phyloP scores from a whole-genome alignment of 2,113 vertebrate species.

The Oncorhynchus clarkii region DNA sequence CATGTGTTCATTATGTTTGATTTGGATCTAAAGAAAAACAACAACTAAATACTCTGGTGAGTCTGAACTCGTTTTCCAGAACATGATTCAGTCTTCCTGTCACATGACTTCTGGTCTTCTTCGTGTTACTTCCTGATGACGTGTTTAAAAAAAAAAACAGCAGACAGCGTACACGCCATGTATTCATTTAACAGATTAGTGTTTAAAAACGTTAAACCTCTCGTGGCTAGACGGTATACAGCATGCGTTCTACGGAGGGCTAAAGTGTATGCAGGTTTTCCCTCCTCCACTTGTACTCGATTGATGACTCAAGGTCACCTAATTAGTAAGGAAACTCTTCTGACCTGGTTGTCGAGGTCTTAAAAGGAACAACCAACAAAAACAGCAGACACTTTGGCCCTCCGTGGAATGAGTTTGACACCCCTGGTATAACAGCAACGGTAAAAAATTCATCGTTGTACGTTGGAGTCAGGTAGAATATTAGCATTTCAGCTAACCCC shows the following conservation, averaged over 20 bases:
- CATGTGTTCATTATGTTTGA: background rate
- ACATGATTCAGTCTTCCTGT: constrained; percentile 47
- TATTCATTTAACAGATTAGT: background rate
- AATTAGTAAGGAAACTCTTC: no score
- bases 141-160: background rate
- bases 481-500: no score
- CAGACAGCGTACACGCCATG: background rate
- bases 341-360: no score
- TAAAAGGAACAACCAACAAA: no score
- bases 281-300: no score
- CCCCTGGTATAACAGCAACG: background rate
- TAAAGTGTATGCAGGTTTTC: no score
- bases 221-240: background rate
- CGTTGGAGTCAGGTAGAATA: no score
- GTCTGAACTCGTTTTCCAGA: background rate
- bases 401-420: background rate
- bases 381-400: no score
- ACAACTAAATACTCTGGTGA: background rate
- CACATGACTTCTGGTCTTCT: constrained; percentile 36
- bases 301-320: no score
- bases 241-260: background rate
- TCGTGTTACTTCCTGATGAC: background rate
- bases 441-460: background rate
- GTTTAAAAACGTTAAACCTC: constrained; percentile 11
- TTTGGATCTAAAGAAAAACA: background rate